Base-by-base conservation (phyloP, 2,888 invertebrate genomes). In the Microplitis manilae region DNA sequence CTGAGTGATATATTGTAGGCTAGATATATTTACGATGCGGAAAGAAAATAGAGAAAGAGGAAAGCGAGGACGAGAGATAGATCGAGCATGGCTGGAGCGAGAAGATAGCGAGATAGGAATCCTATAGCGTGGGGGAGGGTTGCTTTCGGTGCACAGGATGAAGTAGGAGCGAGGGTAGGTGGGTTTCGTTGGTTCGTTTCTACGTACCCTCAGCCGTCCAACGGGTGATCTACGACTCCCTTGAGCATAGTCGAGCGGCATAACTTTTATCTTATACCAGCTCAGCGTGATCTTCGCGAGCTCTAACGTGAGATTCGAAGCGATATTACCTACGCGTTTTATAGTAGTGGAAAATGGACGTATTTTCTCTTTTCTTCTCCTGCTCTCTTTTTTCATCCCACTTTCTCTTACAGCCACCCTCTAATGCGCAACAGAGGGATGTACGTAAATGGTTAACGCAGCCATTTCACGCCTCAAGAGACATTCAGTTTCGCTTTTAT, bases 381-480 rank as follows among this genome's bases (percentile, higher is more conserved):
- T 59, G 15, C 69, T 60, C 67, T 67, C 17, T 40, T 72, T 13
- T 72, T 15, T 30, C 39, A 50, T 15, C 67, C 71, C 38, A 15
- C 76, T 59, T 60, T 70, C 62, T 62, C 61, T 61, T 62, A 1
- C 17, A 30, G 62, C 9, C 41, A 68, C 17, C 65, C 65, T 61
- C 71, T 68, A 62, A 64, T 60, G 72, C 69, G 72, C 17, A 68
- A 76, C 62, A 77, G 79, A 76, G 75, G 80, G 81, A 81, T 81
- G 85, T 86, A 87, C 85, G 86, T 86, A 76, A 82, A 82, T 81
- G 88, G 89, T 90, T 89, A 89, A 89, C 89, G 88, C 89, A 86
- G 85, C 89, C 88, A 89, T 90, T 90, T 90, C 88, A 90, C 89
- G 89, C 89, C 87, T 87, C 87, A 88, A 85, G 85, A 85, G 87